phyloP scores from a whole-genome alignment of 1,140 invertebrate genomes.

The Drosophila sucinea region DNA sequence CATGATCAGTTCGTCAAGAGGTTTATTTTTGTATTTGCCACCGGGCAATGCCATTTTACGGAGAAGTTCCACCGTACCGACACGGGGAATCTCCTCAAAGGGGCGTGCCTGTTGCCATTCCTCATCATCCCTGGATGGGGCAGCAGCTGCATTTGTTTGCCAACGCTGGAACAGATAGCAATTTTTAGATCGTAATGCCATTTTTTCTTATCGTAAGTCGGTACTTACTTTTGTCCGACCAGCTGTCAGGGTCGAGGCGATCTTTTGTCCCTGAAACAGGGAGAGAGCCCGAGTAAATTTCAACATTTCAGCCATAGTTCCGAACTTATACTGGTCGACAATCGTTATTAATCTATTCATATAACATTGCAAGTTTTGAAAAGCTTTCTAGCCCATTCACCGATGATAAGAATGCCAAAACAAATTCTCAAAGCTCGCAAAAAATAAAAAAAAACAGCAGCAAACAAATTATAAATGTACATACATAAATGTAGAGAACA shows the following conservation, averaged over 20 bases:
- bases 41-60: slow-evolving; percentile 61
- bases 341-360: neutral
- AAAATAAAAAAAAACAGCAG: neutral
- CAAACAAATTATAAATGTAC: neutral
- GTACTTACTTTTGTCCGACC: slow-evolving; percentile 3
- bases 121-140: slow-evolving; percentile 25
- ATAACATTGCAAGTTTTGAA: neutral
- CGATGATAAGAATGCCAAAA: neutral
- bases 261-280: slow-evolving; percentile 38
- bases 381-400: neutral
- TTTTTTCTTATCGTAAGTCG: neutral
- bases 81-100: slow-evolving; percentile 40
- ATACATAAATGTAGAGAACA: neutral
- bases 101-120: slow-evolving; percentile 56
- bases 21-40: slow-evolving; percentile 66
- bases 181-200: neutral
- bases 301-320: slow-evolving; percentile 43
- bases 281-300: slow-evolving; percentile 40
- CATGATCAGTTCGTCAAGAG: slow-evolving; percentile 33
- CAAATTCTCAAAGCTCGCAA: neutral
- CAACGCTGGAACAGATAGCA: slow-evolving; percentile 35
- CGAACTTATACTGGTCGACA: slow-evolving; percentile 2
- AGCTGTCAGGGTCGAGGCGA: slow-evolving; percentile 15
- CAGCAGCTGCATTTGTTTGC: slow-evolving; percentile 48
- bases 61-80: slow-evolving; percentile 20